These are phyloP conservation scores for Heterohyrax brucei DNA, from an alignment of 2,797 vertebrate genomes.

Conservation along the genomic window DNA sequence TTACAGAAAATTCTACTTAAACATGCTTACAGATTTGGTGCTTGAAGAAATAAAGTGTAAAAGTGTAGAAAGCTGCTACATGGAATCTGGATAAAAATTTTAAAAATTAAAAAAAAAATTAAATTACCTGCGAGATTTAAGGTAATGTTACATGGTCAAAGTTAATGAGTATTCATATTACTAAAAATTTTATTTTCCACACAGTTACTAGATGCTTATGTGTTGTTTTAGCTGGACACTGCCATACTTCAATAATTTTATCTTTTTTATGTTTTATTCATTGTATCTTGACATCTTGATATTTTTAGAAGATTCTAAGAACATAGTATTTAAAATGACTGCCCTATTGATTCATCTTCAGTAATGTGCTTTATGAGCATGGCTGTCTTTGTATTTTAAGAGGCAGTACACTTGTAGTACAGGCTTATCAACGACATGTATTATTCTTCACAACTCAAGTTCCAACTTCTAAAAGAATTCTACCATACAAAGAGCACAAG, in stretches of 20 bases:
- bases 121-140: slow-evolving; percentile 25
- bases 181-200: not conserved
- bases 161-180: not conserved
- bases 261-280: not conserved
- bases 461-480: slow-evolving; percentile 51
- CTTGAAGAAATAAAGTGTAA: slow-evolving; percentile 3
- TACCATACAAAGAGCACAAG: not conserved
- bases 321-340: not conserved
- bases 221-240: slow-evolving; percentile 34
- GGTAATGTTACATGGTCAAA: not conserved
- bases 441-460: slow-evolving; percentile 59
- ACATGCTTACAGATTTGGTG: slow-evolving; percentile 20
- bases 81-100: not conserved
- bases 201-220: not conserved
- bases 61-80: not conserved
- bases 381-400: not conserved
- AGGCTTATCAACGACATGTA: not conserved
- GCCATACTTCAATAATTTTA: not conserved
- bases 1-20: slow-evolving; percentile 7
- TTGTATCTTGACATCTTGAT: slow-evolving; percentile 3
- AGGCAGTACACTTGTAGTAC: not conserved
- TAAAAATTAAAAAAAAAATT: not conserved
- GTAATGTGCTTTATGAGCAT: not conserved
- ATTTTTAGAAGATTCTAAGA: not conserved
- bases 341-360: not conserved